Conservation (phyloP, 2,113 vertebrate genomes). For the Oncorhynchus masou region DNA sequence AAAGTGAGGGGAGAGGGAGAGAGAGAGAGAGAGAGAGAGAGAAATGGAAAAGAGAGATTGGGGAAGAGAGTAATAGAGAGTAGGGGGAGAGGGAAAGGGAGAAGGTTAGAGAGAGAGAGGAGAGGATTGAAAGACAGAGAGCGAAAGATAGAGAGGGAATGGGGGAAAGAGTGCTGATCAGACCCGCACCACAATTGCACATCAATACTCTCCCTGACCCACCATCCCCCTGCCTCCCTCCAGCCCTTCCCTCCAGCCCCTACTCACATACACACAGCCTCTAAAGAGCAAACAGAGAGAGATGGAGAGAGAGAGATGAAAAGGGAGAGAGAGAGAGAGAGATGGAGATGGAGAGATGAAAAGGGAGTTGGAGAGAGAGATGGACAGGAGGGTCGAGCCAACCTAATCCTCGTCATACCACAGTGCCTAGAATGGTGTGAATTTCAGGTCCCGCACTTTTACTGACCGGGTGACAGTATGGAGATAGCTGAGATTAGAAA, state of each 20-base stretch:
- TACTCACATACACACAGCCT: not conserved
- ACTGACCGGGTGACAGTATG: too few species aligned
- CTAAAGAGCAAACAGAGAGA: not conserved
- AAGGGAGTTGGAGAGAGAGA: constrained; percentile 29
- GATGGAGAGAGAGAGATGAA: constrained; percentile 36
- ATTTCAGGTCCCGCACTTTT: too few species aligned
- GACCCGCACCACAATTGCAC: constrained; percentile 31
- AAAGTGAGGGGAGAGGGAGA: too few species aligned
- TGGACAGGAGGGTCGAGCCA: constrained; percentile 1
- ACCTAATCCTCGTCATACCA: too few species aligned
- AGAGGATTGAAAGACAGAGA: too few species aligned
- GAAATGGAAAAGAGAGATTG: constrained; percentile 11
- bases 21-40: not conserved
- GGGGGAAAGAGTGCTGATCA: constrained; percentile 27
- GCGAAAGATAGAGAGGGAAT: too few species aligned
- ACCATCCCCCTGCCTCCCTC: too few species aligned
- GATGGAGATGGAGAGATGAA: not conserved
- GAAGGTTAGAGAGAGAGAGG: too few species aligned
- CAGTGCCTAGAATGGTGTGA: too few species aligned
- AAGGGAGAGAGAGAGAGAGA: not conserved
- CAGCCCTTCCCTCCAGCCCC: too few species aligned
- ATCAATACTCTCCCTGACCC: not conserved
- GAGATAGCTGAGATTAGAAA: too few species aligned
- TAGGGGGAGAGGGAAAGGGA: too few species aligned
- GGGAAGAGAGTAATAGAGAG: not conserved